These are phyloP conservation scores for Rhopalosiphum nymphaeae DNA, from an alignment of 2,888 invertebrate species.

Conservation along the genomic window DNA sequence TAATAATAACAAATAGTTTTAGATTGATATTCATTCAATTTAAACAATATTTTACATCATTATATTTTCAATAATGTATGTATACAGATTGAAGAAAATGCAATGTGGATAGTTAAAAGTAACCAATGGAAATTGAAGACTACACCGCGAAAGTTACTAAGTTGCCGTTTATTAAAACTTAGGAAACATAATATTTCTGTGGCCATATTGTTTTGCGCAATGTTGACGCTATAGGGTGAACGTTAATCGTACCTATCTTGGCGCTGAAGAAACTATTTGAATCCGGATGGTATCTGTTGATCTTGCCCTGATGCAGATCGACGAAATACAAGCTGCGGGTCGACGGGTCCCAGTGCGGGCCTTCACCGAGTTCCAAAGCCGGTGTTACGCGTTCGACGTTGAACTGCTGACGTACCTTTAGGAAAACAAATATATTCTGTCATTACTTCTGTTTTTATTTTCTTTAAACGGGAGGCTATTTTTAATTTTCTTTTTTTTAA, in stretches of 20 bases:
- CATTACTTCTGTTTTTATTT: neutral
- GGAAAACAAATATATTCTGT: neutral
- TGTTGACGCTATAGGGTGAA: neutral
- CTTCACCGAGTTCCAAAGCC: slow-evolving; percentile 71
- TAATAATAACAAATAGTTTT: neutral
- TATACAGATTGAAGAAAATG: neutral
- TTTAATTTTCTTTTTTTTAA: neutral
- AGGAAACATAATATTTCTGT: neutral
- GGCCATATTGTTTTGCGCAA: neutral
- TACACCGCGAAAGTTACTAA: neutral
- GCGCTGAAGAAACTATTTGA: slow-evolving; percentile 71
- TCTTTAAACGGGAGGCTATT: neutral
- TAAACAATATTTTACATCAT: neutral
- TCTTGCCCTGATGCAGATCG: slow-evolving; percentile 73
- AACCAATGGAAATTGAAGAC: neutral
- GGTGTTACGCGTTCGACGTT: slow-evolving; percentile 62
- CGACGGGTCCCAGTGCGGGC: slow-evolving; percentile 75
- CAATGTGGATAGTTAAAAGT: neutral
- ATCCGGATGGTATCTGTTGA: slow-evolving; percentile 73
- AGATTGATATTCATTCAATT: neutral
- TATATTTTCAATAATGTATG: neutral
- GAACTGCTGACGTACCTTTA: slow-evolving; percentile 36
- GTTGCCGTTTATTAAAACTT: neutral
- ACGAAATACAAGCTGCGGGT: slow-evolving; percentile 76
- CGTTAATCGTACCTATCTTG: slow-evolving; percentile 55